Conservation (phyloP, 1,140 invertebrate species). For the Drosophila arizonae region DNA sequence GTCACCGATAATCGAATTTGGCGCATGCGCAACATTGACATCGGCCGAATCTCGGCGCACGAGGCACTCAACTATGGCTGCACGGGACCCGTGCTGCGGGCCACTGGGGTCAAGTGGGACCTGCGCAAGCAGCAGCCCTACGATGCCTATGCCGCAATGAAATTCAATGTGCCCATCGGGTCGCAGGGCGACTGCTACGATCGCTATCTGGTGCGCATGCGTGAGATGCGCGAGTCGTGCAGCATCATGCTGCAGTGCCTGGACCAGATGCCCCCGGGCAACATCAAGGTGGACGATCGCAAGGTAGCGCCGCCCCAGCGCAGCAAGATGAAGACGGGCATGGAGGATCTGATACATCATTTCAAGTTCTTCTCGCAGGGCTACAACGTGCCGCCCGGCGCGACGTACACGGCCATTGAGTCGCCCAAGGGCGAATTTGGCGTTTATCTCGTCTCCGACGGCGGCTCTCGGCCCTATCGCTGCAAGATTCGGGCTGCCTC, state of each 20-base stretch:
- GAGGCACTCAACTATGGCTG: slow-evolving; percentile 93
- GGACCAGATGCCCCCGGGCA: slow-evolving; percentile 93
- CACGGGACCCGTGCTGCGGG: slow-evolving; percentile 91
- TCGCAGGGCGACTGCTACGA: slow-evolving; percentile 94
- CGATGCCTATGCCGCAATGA: slow-evolving; percentile 92
- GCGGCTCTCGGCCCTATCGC: slow-evolving; percentile 90
- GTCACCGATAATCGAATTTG: slow-evolving; percentile 92
- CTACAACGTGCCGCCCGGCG: slow-evolving; percentile 91
- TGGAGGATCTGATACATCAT: slow-evolving; percentile 95
- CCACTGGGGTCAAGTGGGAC: slow-evolving; percentile 95
- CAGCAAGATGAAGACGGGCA: slow-evolving; percentile 93
- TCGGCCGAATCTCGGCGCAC: slow-evolving; percentile 90
- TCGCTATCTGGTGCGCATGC: slow-evolving; percentile 86
- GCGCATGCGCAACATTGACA: slow-evolving; percentile 89
- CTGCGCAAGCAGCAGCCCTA: slow-evolving; percentile 92
- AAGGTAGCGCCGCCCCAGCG: slow-evolving; percentile 91
- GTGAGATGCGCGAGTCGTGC: slow-evolving; percentile 91
- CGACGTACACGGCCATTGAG: slow-evolving; percentile 91
- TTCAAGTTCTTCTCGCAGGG: slow-evolving; percentile 94
- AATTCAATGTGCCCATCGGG: slow-evolving; percentile 94
- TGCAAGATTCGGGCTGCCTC: slow-evolving; percentile 91
- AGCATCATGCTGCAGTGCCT: slow-evolving; percentile 91
- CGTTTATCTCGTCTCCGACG: slow-evolving; percentile 93
- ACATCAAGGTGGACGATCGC: slow-evolving; percentile 92
- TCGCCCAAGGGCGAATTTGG: slow-evolving; percentile 94